These are phyloP conservation scores for Scelioninae gen. 1 DNA, from an alignment of 2,888 invertebrate species.

Conservation along the genomic window DNA sequence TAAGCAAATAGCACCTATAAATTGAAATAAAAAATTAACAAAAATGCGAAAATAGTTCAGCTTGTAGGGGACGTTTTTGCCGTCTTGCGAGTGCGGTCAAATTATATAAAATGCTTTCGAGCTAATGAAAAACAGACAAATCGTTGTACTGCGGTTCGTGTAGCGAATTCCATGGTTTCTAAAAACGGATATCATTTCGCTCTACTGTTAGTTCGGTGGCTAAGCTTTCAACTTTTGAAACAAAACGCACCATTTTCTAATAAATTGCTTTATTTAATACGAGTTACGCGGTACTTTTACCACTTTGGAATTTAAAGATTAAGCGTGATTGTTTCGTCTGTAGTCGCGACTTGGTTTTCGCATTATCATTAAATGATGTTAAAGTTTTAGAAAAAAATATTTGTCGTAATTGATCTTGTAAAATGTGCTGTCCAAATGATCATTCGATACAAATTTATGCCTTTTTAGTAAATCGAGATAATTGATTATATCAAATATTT, in stretches of 20 bases:
- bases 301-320: neutral
- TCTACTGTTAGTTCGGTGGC: no score
- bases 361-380: no score
- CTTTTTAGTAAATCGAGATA: no score
- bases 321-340: neutral
- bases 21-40: constrained; percentile 1
- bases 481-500: no score
- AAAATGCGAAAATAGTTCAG: no score
- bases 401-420: no score
- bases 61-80: neutral
- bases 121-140: constrained; percentile 14
- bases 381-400: no score
- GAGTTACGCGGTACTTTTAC: neutral
- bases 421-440: no score
- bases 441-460: no score
- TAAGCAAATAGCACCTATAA: neutral
- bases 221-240: neutral
- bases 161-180: neutral
- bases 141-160: neutral
- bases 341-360: no score
- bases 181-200: neutral
- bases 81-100: neutral
- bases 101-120: constrained; percentile 16
- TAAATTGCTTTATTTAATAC: neutral
- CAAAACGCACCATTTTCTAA: neutral